Evolutionary conservation across 2,888 invertebrate genomes (phyloP).

Genomic region (Dusona sp.): DNA sequence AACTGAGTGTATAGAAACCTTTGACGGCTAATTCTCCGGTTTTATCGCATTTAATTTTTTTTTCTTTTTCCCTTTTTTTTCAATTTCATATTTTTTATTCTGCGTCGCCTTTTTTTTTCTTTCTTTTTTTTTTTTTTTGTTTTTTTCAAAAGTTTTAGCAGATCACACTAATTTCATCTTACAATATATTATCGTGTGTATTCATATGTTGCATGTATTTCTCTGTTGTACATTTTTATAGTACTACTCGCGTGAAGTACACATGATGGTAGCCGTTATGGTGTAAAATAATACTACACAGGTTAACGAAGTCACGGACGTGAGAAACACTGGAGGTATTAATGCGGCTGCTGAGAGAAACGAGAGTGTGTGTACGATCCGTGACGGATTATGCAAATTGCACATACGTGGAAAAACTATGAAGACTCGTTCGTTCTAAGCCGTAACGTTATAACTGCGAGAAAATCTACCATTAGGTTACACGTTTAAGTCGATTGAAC

Average conservation of each 20-base stretch:
- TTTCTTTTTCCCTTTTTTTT: too few relatives aligned
- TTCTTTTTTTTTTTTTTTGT: too few relatives aligned
- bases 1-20: neutral
- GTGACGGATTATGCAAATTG: constrained; percentile 72
- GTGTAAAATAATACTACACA: constrained; percentile 23
- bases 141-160: too few relatives aligned
- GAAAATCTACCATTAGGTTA: constrained; percentile 2
- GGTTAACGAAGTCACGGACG: constrained; percentile 44
- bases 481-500: neutral
- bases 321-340: constrained; percentile 4
- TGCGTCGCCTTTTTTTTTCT: neutral
- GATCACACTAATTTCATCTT: neutral
- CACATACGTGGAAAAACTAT: constrained; percentile 54
- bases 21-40: neutral
- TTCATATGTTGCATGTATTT: neutral
- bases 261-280: neutral
- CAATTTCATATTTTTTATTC: neutral
- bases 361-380: constrained; percentile 60
- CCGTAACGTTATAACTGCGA: constrained; percentile 20
- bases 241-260: neutral
- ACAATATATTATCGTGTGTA: neutral
- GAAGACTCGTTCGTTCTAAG: neutral
- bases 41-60: neutral
- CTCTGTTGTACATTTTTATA: constrained; percentile 8
- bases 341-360: constrained; percentile 24